Base-by-base conservation (phyloP, 2,888 invertebrate genomes). In the Rhopalosiphum nymphaeae region DNA sequence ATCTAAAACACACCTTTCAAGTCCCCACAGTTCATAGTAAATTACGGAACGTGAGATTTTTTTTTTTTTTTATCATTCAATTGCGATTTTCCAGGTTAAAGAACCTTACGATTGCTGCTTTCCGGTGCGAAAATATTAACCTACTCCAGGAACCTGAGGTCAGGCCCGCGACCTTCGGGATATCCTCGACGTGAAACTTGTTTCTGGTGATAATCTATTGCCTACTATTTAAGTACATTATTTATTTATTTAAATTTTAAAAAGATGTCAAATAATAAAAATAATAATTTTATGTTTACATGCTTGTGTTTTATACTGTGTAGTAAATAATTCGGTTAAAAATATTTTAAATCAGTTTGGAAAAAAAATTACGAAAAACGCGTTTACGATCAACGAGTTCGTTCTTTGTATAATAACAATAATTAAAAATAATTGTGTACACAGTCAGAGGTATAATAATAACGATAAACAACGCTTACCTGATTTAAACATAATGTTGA, bases 1-100 rank as follows among this genome's bases (percentile, higher is more conserved):
- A 49, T 87, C 87, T 49, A 53, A 87, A 92, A 92, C 92, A 92
- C 92, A 92, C 92, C 92, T 92, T 61, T 67, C 87, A 49, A 36
- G 92, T 87, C 61, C 92, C 87, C 92, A 86, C 92, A 29, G 87
- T 49, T 92, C 36, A 53, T 29, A 78, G 88, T 88, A 78, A 88
- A 92, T 92, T 92, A 78, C 67, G 5, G 53, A 78, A 92, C 92
- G 53, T 67, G 92, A 78, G 92, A 88, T 49, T 61, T 92, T 53
- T 21, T 53, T 88, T 88, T 92, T 92, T 84, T 57, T n/a, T 91
- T 53, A 13, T 85, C 84, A n/a, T 88, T 53, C 36, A 78, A 78
- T 84, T 67, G 49, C 67, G 25, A 67, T 88, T 92, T 53, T 44
- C 44, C 93, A 57, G 89, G 93, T 89, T 93, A 89, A 89, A 89